phyloP scores from a whole-genome alignment of 2,113 vertebrate species.

The Ramphastos sulfuratus region DNA sequence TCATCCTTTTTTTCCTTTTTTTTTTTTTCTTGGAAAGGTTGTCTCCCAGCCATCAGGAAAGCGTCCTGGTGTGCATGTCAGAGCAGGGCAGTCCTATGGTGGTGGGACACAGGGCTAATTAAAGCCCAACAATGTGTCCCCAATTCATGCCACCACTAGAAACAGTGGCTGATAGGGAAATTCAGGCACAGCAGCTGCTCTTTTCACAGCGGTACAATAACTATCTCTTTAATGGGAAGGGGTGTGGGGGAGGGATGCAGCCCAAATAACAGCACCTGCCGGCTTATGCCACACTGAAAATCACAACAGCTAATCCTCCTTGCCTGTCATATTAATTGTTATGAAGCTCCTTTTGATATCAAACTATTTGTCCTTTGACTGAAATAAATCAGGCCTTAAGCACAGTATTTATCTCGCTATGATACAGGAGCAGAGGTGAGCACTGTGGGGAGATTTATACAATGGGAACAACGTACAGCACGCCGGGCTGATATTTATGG shows the following conservation, averaged over 20 bases:
- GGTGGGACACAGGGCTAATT: slow-evolving; percentile 48
- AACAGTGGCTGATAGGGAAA: slow-evolving; percentile 68
- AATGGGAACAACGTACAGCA: not conserved
- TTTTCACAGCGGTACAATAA: slow-evolving; percentile 77
- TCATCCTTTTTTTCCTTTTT: not conserved
- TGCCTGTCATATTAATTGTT: slow-evolving; percentile 70
- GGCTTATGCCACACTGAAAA: slow-evolving; percentile 48
- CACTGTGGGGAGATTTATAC: slow-evolving; percentile 28
- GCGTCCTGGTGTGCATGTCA: slow-evolving; percentile 46
- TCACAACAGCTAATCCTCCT: slow-evolving; percentile 63
- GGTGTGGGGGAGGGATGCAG: slow-evolving; percentile 16
- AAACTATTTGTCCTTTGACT: slow-evolving; percentile 69
- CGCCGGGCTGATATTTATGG: not conserved
- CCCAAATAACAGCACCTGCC: slow-evolving; percentile 77
- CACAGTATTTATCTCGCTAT: slow-evolving; percentile 47
- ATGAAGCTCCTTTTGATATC: slow-evolving; percentile 59
- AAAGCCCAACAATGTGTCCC: slow-evolving; percentile 51
- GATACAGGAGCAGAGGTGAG: slow-evolving; percentile 59
- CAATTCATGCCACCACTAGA: slow-evolving; percentile 41
- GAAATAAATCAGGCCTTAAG: slow-evolving; percentile 70
- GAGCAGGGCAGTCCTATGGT: slow-evolving; percentile 31
- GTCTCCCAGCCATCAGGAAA: slow-evolving; percentile 31
- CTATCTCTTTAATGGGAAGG: slow-evolving; percentile 63
- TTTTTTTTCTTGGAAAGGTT: not conserved
- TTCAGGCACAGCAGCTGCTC: slow-evolving; percentile 78